Evolutionary conservation across 2,888 invertebrate genomes (phyloP).

Genomic region (Chorisops tibialis): DNA sequence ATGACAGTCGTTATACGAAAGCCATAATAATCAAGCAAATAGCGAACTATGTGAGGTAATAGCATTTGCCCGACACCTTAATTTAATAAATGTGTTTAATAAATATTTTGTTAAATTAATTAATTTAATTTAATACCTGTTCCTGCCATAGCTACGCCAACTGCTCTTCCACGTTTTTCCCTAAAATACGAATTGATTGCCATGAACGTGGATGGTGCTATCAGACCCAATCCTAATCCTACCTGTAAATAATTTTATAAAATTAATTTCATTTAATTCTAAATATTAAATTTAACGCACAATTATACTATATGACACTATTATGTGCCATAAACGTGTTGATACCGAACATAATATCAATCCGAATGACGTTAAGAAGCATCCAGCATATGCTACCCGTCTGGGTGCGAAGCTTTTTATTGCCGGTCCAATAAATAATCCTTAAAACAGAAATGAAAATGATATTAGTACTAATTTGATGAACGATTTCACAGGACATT

Average conservation of each 20-base stretch:
- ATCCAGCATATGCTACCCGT: conserved; percentile 57
- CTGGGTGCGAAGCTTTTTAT: conserved; percentile 58
- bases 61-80: conserved; percentile 69
- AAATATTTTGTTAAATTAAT: no score
- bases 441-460: conserved; percentile 46
- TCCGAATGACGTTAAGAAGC: conserved; percentile 55
- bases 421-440: conserved; percentile 67
- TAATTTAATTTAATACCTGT: no score
- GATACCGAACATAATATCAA: conserved; percentile 56
- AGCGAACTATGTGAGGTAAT: conserved; percentile 68
- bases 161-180: conserved; percentile 65
- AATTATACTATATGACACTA: conserved; percentile 57
- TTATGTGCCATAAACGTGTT: conserved; percentile 55
- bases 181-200: conserved; percentile 70
- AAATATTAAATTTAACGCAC: conserved; percentile 48
- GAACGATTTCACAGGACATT: no score
- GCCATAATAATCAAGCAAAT: conserved; percentile 62
- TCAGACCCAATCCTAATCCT: conserved; percentile 64
- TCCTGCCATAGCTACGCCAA: conserved; percentile 71
- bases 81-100: no score
- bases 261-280: neutral
- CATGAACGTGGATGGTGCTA: conserved; percentile 68
- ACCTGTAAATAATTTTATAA: conserved; percentile 50
- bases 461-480: no score
- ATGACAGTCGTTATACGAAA: conserved; percentile 64